These are phyloP conservation scores for Zygothrica quintamaculata DNA, from an alignment of 2,888 invertebrate species.

Conservation along the genomic window DNA sequence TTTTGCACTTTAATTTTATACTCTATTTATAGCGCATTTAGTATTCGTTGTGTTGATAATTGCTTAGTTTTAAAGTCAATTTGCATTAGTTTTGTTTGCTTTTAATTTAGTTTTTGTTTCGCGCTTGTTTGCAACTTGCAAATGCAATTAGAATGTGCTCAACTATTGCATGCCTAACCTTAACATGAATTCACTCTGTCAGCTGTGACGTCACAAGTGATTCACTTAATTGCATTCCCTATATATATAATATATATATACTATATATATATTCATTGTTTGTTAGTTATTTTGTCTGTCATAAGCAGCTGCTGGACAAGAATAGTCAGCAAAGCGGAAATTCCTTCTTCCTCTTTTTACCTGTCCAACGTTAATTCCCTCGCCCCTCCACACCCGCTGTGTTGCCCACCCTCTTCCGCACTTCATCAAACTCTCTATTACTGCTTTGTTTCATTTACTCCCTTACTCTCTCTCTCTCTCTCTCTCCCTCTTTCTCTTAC, in stretches of 20 bases:
- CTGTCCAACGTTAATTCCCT: neutral
- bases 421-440: conserved; percentile 29
- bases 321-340: conserved; percentile 44
- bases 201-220: conserved; percentile 10
- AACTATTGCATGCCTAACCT: conserved; percentile 66
- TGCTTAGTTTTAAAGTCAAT: conserved; percentile 9
- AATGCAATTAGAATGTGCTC: conserved; percentile 53
- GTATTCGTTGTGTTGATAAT: neutral
- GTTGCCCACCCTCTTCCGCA: neutral
- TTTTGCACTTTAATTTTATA: too few relatives aligned
- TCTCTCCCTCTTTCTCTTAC: conserved; percentile 4
- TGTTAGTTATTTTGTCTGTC: conserved; percentile 23
- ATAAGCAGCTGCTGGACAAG: conserved; percentile 33
- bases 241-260: conserved; percentile 1
- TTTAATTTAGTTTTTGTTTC: too few relatives aligned
- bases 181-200: conserved; percentile 62
- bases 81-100: conserved; percentile 30
- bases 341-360: conserved; percentile 25
- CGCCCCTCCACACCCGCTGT: neutral
- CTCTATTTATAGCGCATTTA: conserved; percentile 19
- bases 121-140: conserved; percentile 4
- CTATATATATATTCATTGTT: neutral
- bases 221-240: conserved; percentile 10
- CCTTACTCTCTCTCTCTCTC: neutral
- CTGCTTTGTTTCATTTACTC: too few relatives aligned